These are phyloP conservation scores for Zaprionus ghesquierei DNA, from an alignment of 1,140 invertebrate species.

Conservation along the genomic window DNA sequence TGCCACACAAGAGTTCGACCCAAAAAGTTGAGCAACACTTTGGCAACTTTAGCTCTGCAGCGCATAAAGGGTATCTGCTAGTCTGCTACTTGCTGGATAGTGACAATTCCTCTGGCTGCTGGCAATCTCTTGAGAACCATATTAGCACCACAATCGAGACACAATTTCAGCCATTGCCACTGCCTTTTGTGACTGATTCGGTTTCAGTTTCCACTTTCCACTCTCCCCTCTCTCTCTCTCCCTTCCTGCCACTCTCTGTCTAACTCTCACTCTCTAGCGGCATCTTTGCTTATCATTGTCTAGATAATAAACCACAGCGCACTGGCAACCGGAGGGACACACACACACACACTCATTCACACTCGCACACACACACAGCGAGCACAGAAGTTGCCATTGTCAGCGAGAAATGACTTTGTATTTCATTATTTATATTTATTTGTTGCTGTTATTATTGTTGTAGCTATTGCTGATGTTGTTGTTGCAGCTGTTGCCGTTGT, in stretches of 20 bases:
- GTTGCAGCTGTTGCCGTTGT: slow-evolving; percentile 26
- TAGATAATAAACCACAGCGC: slow-evolving; percentile 57
- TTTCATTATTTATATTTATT: slow-evolving; percentile 79
- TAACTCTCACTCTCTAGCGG: background rate
- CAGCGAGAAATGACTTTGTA: slow-evolving; percentile 68
- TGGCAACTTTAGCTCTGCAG: too few species aligned
- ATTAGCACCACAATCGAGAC: slow-evolving; percentile 14
- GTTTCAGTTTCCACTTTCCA: slow-evolving; percentile 14
- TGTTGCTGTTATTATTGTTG: slow-evolving; percentile 40
- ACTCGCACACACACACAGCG: background rate
- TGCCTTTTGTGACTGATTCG: slow-evolving; percentile 33
- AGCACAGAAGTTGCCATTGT: slow-evolving; percentile 52
- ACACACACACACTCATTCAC: background rate
- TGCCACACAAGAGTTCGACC: too few species aligned
- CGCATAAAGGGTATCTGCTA: background rate
- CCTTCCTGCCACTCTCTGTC: background rate
- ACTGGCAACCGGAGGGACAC: slow-evolving; percentile 7
- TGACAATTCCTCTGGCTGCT: background rate
- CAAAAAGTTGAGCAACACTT: background rate
- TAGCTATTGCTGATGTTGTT: slow-evolving; percentile 2
- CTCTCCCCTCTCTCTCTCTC: background rate
- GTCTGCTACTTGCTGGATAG: background rate
- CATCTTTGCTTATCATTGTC: slow-evolving; percentile 42
- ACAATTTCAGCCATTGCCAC: slow-evolving; percentile 9
- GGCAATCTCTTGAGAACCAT: slow-evolving; percentile 1